phyloP scores from a whole-genome alignment of 2,113 vertebrate species.

The Odocoileus virginianus region DNA sequence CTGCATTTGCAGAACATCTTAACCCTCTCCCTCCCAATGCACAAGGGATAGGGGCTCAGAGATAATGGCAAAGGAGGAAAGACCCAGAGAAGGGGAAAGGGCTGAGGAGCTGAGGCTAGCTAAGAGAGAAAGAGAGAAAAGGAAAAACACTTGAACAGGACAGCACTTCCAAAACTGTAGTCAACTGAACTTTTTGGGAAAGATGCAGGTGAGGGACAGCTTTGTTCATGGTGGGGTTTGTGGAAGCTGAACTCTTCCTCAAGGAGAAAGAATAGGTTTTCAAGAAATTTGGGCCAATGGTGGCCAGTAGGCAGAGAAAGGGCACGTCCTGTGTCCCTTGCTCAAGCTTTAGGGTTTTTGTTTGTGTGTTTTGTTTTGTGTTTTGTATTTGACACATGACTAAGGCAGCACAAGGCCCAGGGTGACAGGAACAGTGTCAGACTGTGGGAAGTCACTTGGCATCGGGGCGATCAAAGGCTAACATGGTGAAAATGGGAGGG shows the following conservation, averaged over 20 bases:
- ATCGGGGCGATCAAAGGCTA: not conserved
- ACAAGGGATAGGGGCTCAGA: not conserved
- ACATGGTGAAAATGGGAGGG: not conserved
- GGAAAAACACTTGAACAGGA: not conserved
- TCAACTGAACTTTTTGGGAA: not conserved
- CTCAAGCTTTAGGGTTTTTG: not conserved
- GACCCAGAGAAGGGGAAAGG: not conserved
- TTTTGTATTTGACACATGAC: not conserved
- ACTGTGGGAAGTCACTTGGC: not conserved
- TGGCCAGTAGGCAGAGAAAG: not conserved
- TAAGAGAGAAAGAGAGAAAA: not conserved
- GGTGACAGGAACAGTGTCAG: not conserved
- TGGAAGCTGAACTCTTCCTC: not conserved
- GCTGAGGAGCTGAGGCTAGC: not conserved
- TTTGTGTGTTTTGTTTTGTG: not conserved
- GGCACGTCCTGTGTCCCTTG: not conserved
- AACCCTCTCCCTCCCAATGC: constrained; percentile 81
- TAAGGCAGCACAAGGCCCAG: not conserved
- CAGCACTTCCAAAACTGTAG: not conserved
- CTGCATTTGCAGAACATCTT: constrained; percentile 80
- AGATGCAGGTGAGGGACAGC: not conserved
- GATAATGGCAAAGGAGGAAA: constrained; percentile 35
- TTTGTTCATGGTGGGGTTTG: not conserved
- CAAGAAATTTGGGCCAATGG: not conserved
- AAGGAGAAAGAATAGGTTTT: not conserved